These are phyloP conservation scores for Orchesella flavescens DNA, from an alignment of 2,888 invertebrate genomes.

Conservation along the genomic window DNA sequence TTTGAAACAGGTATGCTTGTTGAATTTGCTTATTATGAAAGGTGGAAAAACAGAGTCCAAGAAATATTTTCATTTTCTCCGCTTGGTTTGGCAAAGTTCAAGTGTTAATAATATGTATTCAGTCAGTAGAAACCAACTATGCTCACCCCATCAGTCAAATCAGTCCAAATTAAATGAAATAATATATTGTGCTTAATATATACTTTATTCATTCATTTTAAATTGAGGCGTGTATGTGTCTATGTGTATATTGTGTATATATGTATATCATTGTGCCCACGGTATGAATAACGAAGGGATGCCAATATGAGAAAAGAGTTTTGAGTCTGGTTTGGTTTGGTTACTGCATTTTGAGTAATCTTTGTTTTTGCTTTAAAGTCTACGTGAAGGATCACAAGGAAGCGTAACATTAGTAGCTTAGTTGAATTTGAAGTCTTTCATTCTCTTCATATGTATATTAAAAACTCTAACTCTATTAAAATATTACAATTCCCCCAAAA, in stretches of 20 bases:
- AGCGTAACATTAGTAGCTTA: no score
- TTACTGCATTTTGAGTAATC: no score
- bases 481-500: not conserved
- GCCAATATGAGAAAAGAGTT: not conserved
- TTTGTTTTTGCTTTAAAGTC: not conserved
- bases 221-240: not conserved
- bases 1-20: not conserved
- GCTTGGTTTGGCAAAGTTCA: constrained; percentile 64
- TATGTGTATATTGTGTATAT: not conserved
- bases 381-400: not conserved
- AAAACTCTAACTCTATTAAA: constrained; percentile 3
- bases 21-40: constrained; percentile 35
- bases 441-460: not conserved
- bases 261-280: not conserved
- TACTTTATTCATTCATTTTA: not conserved
- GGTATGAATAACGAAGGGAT: not conserved
- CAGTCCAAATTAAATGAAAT: constrained; percentile 58
- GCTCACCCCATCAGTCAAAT: constrained; percentile 55
- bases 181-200: constrained; percentile 50
- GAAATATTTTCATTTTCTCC: constrained; percentile 65
- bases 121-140: constrained; percentile 2
- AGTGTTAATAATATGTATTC: not conserved
- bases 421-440: no score
- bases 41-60: constrained; percentile 57
- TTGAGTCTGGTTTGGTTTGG: no score